Percentiles rank a stretch among this genome's conserved stretches.
These are phyloP conservation scores for Helicorthomorpha holstii DNA, from an alignment of 1,140 invertebrate species.

Conservation along the genomic window DNA sequence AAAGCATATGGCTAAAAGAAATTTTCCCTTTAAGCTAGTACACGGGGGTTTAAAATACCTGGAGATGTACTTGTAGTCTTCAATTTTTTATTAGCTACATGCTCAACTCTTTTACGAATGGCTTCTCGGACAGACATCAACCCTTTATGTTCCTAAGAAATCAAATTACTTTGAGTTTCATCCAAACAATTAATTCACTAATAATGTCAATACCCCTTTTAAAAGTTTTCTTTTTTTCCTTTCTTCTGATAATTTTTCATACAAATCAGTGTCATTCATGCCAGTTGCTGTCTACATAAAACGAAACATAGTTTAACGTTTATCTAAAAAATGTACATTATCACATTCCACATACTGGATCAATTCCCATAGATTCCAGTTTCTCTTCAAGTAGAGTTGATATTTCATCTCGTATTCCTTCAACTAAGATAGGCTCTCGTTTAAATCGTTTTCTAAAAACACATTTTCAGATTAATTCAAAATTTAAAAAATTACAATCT, in stretches of 20 bases:
- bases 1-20: no score
- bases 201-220: neutral
- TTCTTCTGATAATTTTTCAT: neutral
- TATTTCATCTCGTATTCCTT: neutral
- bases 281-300: neutral
- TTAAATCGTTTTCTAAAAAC: neutral
- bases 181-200: neutral
- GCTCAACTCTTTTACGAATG: neutral
- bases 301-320: no score
- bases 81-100: neutral
- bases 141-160: neutral
- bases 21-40: no score
- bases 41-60: no score
- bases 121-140: neutral
- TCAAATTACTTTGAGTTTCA: neutral
- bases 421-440: neutral
- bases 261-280: neutral
- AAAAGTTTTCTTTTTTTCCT: neutral
- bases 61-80: no score
- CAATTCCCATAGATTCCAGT: neutral
- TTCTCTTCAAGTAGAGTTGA: neutral
- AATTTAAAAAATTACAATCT: neutral
- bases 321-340: no score
- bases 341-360: no score
- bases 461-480: neutral